Evolutionary conservation across 2,888 invertebrate species (phyloP).

Genomic region (Zygaena filipendulae): DNA sequence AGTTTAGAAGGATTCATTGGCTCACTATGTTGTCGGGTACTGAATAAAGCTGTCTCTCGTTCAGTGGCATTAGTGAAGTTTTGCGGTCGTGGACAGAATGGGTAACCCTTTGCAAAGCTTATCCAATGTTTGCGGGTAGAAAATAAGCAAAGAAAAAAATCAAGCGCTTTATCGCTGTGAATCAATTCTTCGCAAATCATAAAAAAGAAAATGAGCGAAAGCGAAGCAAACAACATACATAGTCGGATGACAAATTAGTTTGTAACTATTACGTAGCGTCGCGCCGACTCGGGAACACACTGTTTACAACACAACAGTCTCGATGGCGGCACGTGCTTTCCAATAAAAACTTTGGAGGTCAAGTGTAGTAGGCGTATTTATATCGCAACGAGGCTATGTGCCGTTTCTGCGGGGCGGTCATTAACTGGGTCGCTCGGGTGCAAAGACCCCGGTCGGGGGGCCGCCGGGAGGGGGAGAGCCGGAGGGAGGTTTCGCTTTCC

Average conservation of each 20-base stretch:
- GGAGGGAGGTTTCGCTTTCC: slow-evolving; percentile 56
- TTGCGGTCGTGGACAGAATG: too few species aligned
- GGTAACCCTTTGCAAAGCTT: too few species aligned
- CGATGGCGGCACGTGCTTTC: slow-evolving; percentile 57
- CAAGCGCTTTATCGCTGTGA: too few species aligned
- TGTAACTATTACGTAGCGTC: too few species aligned
- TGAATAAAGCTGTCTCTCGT: slow-evolving; percentile 20
- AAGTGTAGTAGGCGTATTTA: slow-evolving; percentile 69
- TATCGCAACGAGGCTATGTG: slow-evolving; percentile 60
- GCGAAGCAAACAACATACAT: too few species aligned
- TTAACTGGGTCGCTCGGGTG: slow-evolving; percentile 65
- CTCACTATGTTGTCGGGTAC: slow-evolving; percentile 24
- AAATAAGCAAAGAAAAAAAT: too few species aligned
- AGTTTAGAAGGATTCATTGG: slow-evolving; percentile 33
- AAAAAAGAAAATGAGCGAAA: too few species aligned
- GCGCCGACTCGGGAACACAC: too few species aligned
- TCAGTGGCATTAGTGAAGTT: too few species aligned
- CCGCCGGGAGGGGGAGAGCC: slow-evolving; percentile 38
- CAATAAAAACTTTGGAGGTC: slow-evolving; percentile 69
- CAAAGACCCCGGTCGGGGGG: slow-evolving; percentile 50
- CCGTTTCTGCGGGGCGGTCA: slow-evolving; percentile 61
- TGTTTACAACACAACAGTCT: slow-evolving; percentile 50
- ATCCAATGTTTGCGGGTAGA: too few species aligned
- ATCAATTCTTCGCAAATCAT: too few species aligned
- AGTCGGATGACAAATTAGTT: too few species aligned